Base-by-base conservation (phyloP, 2,888 invertebrate species). In the Serrognathus titanus region DNA sequence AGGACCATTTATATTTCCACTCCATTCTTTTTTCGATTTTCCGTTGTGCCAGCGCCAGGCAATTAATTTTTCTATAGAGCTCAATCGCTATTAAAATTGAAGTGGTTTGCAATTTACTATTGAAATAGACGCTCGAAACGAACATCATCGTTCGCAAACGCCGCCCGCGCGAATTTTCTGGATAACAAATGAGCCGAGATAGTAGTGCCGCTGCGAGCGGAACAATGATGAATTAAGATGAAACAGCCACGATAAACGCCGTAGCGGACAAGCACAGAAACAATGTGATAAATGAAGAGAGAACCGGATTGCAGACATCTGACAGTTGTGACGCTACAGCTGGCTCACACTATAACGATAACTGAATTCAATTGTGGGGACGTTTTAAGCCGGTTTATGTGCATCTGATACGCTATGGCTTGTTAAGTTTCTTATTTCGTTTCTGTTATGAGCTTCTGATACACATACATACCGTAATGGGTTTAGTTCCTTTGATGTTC, bases 241-340 rank as follows among this genome's bases (percentile, higher is more conserved):
- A 67, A 71, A 68, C 63, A 65, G 60, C 51, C 57, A 53, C 61
- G 70, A 70, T 71, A 70, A 68, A 65, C 63, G 57, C 58, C 56
- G 43, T 11, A 31, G 53, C 64, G 50, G 63, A 62, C 62, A 65
- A 62, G 59, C 54, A 60, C 60, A 60, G 66, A 66, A 67, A 66
- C 66, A 63, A 67, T 63, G 67, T 67, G 70, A 71, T 70, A 68
- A 71, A 71, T 71, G 69, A 60, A 64, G 61, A 63, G 60, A 51
- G 64, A 66, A 58, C 60, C 61, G 58, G 61, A 54, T 51, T 61
- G 61, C 61, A 61, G 61, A 56, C 58, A 59, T 61, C 58, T 59
- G 56, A 61, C 61, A 59, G 58, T 55, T 57, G 11, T 57, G 61
- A 61, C 61, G 54, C 54, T 49, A 48, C 61, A 51, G 55, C 58